Evolutionary conservation across 2,888 invertebrate genomes (phyloP), one percentile per base, ranked within the genome.

Genomic region (Amphimallon solstitiale): DNA sequence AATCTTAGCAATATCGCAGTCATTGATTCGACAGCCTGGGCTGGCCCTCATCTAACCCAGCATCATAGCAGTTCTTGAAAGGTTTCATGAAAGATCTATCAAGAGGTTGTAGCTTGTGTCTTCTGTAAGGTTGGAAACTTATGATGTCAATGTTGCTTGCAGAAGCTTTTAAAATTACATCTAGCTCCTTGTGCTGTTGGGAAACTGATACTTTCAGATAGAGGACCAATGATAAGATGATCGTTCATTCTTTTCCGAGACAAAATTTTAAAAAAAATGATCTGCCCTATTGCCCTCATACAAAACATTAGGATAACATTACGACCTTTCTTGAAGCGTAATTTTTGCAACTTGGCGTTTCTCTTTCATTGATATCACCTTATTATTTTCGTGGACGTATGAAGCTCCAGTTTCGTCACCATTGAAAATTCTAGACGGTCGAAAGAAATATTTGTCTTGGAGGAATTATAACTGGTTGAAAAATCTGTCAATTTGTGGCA

Each of bases 221-320:
- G 71, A 45, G 72, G 71, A 14, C 29, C 51, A 4, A 68, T 51
- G 68, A 72, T 71, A 2, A 74, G 46, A 7, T 68, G 56, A 6
- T 49, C 63, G 65, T 72, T 69, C 65, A 70, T 67, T 51, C 49
- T 65, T 56, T 67, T 21, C 17, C 71, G 14, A 3, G 71, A 68
- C 38, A 74, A 73, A n/a, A n/a, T n/a, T n/a, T n/a, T n/a, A 19
- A 74, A 62, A 23, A 73, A 73, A 23, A 51, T 23, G 15, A 48
- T 17, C 6, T 48, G 23, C 15, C 48, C 51, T 12, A n/a, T 51
- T 9, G 23, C 23, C 12, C 3, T 23, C 23, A 21, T 23, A 14
- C 6, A 10, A 17, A 43, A 9, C 9, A 6, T 14, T 15, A 0
- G n/a, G 9, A n/a, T 19, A 23, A 21, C 15, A 23, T 51, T 23